Evolutionary conservation across 1,140 invertebrate genomes (phyloP).

Genomic region (Drosophila ogumai): DNA sequence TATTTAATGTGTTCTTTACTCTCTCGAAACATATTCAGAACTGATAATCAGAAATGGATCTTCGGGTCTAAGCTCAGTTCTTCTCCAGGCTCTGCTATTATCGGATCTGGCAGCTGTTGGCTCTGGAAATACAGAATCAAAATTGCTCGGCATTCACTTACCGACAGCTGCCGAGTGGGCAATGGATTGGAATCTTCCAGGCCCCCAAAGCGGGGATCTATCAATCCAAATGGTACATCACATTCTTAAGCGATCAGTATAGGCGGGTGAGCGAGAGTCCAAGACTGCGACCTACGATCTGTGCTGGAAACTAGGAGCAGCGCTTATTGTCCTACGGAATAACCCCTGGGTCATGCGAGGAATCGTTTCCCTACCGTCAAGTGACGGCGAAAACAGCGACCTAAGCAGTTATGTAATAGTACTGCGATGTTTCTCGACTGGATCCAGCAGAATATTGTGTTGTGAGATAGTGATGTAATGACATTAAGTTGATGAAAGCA

Average conservation of each 20-base stretch:
- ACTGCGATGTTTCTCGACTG: slow-evolving; percentile 1
- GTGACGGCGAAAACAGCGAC: not conserved
- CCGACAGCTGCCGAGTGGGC: not conserved
- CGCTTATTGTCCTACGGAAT: slow-evolving; percentile 4
- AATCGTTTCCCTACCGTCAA: slow-evolving; percentile 1
- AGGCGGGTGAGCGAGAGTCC: not conserved
- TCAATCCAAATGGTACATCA: not conserved
- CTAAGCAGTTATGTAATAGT: slow-evolving; percentile 3
- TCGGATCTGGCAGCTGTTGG: not conserved
- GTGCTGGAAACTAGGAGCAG: slow-evolving; percentile 7
- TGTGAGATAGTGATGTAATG: not conserved
- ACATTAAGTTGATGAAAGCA: not conserved
- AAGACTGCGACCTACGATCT: not conserved
- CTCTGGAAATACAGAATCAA: not conserved
- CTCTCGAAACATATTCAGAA: not conserved
- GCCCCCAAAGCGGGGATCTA: not conserved
- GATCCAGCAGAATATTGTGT: slow-evolving; percentile 7
- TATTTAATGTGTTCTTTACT: not conserved
- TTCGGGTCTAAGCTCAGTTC: not conserved
- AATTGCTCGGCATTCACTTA: not conserved
- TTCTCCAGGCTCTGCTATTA: not conserved
- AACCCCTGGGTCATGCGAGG: slow-evolving; percentile 5
- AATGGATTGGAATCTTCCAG: not conserved
- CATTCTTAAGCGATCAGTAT: not conserved
- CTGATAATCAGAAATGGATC: not conserved